Evolutionary conservation across 2,113 vertebrate genomes (phyloP).

Genomic region (Sinosuthora webbiana): DNA sequence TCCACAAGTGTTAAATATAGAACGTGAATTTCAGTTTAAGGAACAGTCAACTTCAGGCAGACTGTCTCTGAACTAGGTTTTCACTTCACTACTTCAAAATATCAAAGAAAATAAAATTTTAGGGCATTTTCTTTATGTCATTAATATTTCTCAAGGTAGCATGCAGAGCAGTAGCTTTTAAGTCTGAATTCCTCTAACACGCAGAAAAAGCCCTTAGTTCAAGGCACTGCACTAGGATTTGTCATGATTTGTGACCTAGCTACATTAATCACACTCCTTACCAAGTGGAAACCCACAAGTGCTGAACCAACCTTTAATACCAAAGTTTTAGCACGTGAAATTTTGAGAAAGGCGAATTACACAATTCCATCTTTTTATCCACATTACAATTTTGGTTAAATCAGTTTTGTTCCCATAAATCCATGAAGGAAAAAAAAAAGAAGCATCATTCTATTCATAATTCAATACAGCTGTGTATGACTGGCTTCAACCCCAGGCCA

Average conservation of each 20-base stretch:
- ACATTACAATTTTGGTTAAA: neutral
- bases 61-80: neutral
- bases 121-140: neutral
- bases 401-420: neutral
- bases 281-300: neutral
- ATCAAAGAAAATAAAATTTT: neutral
- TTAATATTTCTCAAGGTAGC: neutral
- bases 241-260: neutral
- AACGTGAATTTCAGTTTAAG: neutral
- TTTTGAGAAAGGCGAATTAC: neutral
- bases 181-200: neutral
- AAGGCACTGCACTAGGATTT: neutral
- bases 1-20: neutral
- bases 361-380: neutral
- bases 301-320: neutral
- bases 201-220: neutral
- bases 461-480: neutral
- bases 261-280: neutral
- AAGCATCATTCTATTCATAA: neutral
- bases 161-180: neutral
- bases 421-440: neutral
- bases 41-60: neutral
- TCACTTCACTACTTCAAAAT: neutral
- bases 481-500: slow-evolving; percentile 13
- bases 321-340: neutral